Percentiles rank a stretch among this genome's conserved stretches.
phyloP scores from a whole-genome alignment of 2,888 invertebrate genomes.

The Thyatira batis region DNA sequence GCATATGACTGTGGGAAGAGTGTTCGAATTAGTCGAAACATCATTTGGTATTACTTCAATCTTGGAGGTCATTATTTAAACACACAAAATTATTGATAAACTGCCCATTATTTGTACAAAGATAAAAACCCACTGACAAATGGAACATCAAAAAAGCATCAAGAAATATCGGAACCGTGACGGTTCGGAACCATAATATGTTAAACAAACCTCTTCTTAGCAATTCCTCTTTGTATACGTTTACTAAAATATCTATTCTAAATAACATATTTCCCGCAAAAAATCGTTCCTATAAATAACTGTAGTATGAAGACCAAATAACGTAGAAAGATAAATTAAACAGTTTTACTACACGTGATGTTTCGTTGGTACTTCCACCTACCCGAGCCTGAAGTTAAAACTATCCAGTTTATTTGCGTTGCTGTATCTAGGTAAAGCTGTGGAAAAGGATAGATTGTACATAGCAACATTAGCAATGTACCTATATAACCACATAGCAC shows the following conservation, averaged over 20 bases:
- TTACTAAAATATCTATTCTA: constrained; percentile 32
- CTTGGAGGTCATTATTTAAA: constrained; percentile 19
- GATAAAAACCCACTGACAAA: not conserved
- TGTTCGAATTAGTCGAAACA: constrained; percentile 16
- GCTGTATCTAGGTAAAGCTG: not conserved
- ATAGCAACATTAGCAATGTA: too few relatives aligned
- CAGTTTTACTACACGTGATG: constrained; percentile 28
- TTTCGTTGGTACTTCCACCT: constrained; percentile 14
- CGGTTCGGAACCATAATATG: not conserved
- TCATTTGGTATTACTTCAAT: constrained; percentile 17
- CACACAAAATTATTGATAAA: too few relatives aligned
- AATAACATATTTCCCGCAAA: constrained; percentile 42
- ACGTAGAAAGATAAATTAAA: constrained; percentile 34
- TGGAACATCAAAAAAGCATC: not conserved
- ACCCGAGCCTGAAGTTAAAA: not conserved
- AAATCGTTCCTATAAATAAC: constrained; percentile 41
- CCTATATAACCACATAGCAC: too few relatives aligned
- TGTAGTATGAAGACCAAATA: constrained; percentile 43
- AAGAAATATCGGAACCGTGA: not conserved
- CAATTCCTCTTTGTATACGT: constrained; percentile 14
- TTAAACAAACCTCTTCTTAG: constrained; percentile 18
- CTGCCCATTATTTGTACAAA: not conserved
- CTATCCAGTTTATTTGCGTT: not conserved
- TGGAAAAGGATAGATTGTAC: too few relatives aligned
- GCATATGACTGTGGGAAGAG: constrained; percentile 45